Conservation (phyloP, 2,888 invertebrate genomes). For the Eulithis prunata region DNA sequence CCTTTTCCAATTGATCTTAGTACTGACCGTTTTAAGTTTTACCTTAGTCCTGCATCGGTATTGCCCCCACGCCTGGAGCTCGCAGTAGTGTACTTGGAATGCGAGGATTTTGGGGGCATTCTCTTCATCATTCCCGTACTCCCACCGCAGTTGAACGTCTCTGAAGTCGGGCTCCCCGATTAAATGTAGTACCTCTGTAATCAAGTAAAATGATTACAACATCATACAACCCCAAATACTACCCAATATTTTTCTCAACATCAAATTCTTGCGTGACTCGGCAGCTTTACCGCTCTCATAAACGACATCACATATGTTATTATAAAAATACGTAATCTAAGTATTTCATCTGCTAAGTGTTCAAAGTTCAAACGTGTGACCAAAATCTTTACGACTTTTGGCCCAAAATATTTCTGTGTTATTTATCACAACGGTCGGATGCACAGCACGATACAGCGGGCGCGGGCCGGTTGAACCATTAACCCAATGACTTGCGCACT, state of each 20-base stretch:
- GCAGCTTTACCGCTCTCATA: too few relatives aligned
- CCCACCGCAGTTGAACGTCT: slow-evolving; percentile 87
- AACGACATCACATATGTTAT: too few relatives aligned
- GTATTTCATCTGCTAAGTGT: slow-evolving; percentile 4
- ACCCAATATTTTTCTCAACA: too few relatives aligned
- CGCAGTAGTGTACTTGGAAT: slow-evolving; percentile 91
- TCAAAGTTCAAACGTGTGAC: slow-evolving; percentile 13
- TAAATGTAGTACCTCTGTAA: slow-evolving; percentile 85
- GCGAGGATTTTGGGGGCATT: slow-evolving; percentile 78
- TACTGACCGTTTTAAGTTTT: not conserved
- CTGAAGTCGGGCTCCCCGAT: slow-evolving; percentile 88
- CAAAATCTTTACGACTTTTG: slow-evolving; percentile 18
- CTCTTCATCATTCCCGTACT: slow-evolving; percentile 75
- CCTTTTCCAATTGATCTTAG: too few relatives aligned
- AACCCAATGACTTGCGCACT: slow-evolving; percentile 79
- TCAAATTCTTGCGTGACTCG: too few relatives aligned
- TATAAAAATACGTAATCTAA: slow-evolving; percentile 3
- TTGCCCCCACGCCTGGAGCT: slow-evolving; percentile 91
- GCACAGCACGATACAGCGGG: slow-evolving; percentile 58
- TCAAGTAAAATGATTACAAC: not conserved
- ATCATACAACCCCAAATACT: too few relatives aligned
- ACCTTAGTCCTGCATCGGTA: slow-evolving; percentile 89
- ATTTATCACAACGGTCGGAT: slow-evolving; percentile 50
- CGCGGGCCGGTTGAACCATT: slow-evolving; percentile 71
- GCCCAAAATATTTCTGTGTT: slow-evolving; percentile 34